A percentile compares a stretch with the other conserved stretches of the same genome.
Evolutionary conservation across 2,888 invertebrate genomes (phyloP).

Genomic region (Lasioglossum figueresi): DNA sequence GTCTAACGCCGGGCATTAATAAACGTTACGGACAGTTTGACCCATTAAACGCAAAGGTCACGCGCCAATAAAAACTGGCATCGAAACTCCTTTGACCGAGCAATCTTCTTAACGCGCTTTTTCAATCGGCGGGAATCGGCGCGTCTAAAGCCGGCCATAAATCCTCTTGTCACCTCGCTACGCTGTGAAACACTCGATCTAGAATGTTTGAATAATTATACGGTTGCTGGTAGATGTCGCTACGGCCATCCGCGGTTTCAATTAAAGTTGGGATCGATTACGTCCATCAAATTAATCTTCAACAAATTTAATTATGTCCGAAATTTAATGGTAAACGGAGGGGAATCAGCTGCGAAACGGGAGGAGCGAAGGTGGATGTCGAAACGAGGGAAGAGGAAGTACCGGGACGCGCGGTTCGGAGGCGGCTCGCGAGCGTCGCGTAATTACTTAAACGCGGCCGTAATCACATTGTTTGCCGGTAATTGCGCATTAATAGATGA

Average conservation of each 20-base stretch:
- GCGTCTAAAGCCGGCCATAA: constrained; percentile 10
- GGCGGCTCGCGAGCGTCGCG: constrained; percentile 67
- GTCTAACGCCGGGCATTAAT: constrained; percentile 10
- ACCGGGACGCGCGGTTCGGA: constrained; percentile 29
- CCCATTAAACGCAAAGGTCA: constrained; percentile 18
- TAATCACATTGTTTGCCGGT: constrained; percentile 80
- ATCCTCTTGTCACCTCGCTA: constrained; percentile 10
- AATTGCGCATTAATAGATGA: constrained; percentile 81
- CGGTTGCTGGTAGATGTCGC: neutral
- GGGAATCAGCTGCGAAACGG: constrained; percentile 25
- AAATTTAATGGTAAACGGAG: neutral
- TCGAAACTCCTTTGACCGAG: constrained; percentile 14
- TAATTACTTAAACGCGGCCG: constrained; percentile 76
- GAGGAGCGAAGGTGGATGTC: constrained; percentile 36
- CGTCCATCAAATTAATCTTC: neutral
- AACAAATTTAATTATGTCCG: neutral
- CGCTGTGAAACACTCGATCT: neutral
- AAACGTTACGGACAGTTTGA: constrained; percentile 18
- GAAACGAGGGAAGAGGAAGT: constrained; percentile 50
- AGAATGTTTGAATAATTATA: constrained; percentile 7
- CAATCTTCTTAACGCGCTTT: constrained; percentile 13
- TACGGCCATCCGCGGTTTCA: neutral
- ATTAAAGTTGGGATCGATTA: neutral
- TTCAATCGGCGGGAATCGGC: neutral
- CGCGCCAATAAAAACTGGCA: neutral